Evolutionary conservation across 2,113 vertebrate species (phyloP).

Genomic region (Chroicocephalus ridibundus): DNA sequence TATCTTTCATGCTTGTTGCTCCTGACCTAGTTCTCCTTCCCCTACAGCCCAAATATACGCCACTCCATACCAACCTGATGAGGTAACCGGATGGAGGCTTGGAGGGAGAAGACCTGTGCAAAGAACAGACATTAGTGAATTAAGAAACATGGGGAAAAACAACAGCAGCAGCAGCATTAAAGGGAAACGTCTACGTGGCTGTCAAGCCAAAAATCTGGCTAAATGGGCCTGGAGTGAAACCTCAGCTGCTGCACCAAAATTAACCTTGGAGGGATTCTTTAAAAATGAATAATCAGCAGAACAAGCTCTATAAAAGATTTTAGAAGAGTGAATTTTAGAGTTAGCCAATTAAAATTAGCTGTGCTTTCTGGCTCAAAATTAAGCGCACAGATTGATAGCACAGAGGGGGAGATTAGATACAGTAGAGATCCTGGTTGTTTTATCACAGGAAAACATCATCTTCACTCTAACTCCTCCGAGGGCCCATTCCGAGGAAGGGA

Average conservation of each 20-base stretch:
- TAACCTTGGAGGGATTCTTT: neutral
- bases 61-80: constrained; percentile 72
- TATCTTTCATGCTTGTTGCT: neutral
- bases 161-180: neutral
- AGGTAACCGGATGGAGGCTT: constrained; percentile 75
- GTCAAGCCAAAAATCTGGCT: neutral
- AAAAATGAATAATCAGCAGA: neutral
- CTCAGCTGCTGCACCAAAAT: neutral
- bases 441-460: neutral
- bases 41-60: neutral
- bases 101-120: constrained; percentile 47
- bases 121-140: neutral
- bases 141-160: neutral
- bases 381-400: neutral
- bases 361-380: neutral
- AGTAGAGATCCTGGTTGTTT: neutral
- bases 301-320: neutral
- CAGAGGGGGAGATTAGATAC: neutral
- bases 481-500: neutral
- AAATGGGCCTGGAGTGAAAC: neutral
- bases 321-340: neutral
- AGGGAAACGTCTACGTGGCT: accelerated
- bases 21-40: neutral
- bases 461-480: neutral
- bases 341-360: neutral